phyloP scores from a whole-genome alignment of 2,888 invertebrate genomes.

The Parelbella ahira region DNA sequence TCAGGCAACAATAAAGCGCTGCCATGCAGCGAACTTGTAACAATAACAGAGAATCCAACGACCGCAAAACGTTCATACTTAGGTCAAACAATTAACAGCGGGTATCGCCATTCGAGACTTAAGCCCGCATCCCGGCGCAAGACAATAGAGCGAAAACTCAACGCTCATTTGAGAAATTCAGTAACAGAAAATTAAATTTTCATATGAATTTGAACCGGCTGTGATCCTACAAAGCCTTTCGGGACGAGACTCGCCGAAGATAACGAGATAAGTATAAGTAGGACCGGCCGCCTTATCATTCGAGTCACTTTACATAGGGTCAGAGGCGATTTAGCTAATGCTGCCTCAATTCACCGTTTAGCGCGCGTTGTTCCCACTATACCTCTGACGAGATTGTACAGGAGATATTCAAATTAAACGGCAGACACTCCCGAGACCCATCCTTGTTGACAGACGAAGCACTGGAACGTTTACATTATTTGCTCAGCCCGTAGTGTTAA shows the following conservation, averaged over 20 bases:
- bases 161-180: conserved; percentile 65
- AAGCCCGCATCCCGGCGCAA: conserved; percentile 66
- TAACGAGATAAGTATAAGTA: conserved; percentile 63
- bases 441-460: conserved; percentile 56
- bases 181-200: conserved; percentile 76
- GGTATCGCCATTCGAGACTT: conserved; percentile 60
- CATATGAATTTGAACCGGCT: conserved; percentile 65
- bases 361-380: conserved; percentile 54
- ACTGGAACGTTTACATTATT: conserved; percentile 51
- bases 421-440: conserved; percentile 41
- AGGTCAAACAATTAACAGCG: conserved; percentile 73
- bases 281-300: conserved; percentile 59
- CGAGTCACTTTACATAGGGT: conserved; percentile 62
- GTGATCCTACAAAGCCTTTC: conserved; percentile 69
- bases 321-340: conserved; percentile 61
- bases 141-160: conserved; percentile 69
- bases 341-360: conserved; percentile 67
- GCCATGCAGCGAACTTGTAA: conserved; percentile 64
- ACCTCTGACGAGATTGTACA: conserved; percentile 55
- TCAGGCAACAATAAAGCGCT: conserved; percentile 55
- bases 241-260: conserved; percentile 57
- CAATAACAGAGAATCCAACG: conserved; percentile 64
- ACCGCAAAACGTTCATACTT: conserved; percentile 66
- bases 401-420: conserved; percentile 66
- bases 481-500: conserved; percentile 51